These are phyloP conservation scores for Misgurnus anguillicaudatus DNA, from an alignment of 2,113 vertebrate species.

Conservation along the genomic window DNA sequence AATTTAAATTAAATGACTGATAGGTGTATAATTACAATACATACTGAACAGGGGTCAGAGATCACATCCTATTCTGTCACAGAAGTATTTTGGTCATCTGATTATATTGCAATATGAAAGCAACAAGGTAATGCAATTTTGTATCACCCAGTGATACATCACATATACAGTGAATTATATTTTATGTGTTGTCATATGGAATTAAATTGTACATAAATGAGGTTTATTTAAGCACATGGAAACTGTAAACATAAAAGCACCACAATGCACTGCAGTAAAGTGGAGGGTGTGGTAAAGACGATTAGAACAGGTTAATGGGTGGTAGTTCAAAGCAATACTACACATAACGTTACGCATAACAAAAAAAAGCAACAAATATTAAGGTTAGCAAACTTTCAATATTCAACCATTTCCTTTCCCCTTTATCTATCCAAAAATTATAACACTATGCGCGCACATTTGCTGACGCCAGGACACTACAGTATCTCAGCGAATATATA, in stretches of 20 bases:
- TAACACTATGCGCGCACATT: not conserved
- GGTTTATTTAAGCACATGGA: too few species aligned
- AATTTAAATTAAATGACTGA: too few species aligned
- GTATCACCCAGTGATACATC: too few species aligned
- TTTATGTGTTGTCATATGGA: too few species aligned
- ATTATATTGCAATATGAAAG: not conserved
- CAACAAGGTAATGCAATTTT: too few species aligned
- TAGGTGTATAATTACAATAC: too few species aligned
- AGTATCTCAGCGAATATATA: not conserved
- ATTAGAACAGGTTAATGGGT: not conserved
- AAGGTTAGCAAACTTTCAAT: not conserved
- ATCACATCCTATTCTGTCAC: not conserved
- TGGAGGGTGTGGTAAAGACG: constrained; percentile 20
- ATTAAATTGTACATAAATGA: too few species aligned
- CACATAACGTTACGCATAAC: not conserved
- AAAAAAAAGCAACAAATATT: not conserved
- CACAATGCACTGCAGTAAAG: too few species aligned
- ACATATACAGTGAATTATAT: too few species aligned
- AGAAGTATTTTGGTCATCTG: not conserved
- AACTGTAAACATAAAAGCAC: too few species aligned
- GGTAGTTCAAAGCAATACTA: not conserved
- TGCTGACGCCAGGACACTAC: not conserved
- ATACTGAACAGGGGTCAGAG: not conserved
- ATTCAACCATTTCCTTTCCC: not conserved
- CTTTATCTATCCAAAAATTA: not conserved